Conservation (phyloP, 2,113 vertebrate genomes). For the Smithornis capensis region DNA sequence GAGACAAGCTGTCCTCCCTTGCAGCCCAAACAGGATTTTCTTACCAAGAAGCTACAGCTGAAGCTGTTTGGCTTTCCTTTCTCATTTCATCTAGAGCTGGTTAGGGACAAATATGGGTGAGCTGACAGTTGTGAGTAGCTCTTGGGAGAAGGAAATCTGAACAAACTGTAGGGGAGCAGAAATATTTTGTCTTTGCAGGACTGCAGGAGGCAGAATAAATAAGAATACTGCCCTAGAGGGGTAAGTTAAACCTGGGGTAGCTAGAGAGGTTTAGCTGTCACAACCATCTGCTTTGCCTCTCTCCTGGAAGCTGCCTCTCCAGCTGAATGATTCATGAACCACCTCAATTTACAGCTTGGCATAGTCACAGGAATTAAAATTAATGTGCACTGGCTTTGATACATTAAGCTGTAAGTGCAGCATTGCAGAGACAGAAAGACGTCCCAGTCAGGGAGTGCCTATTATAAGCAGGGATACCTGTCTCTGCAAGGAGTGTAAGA, state of each 20-base stretch:
- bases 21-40: not conserved
- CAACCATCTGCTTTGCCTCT: not conserved
- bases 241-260: not conserved
- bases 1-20: not conserved
- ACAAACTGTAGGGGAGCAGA: not conserved
- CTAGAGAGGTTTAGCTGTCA: not conserved
- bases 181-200: not conserved
- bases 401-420: not conserved
- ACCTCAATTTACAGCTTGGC: constrained; percentile 32
- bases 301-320: not conserved
- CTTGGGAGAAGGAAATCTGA: not conserved
- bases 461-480: not conserved
- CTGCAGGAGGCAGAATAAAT: not conserved
- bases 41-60: not conserved
- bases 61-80: not conserved
- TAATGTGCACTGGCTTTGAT: not conserved
- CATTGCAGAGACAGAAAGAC: not conserved
- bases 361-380: constrained; percentile 37
- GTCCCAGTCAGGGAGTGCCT: not conserved
- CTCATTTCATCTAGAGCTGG: not conserved
- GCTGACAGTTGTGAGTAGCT: not conserved
- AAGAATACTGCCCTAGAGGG: not conserved
- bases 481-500: not conserved
- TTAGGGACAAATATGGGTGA: not conserved
- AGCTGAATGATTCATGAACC: constrained; percentile 41